phyloP scores from a whole-genome alignment of 2,797 vertebrate genomes.

The Limosa lapponica region DNA sequence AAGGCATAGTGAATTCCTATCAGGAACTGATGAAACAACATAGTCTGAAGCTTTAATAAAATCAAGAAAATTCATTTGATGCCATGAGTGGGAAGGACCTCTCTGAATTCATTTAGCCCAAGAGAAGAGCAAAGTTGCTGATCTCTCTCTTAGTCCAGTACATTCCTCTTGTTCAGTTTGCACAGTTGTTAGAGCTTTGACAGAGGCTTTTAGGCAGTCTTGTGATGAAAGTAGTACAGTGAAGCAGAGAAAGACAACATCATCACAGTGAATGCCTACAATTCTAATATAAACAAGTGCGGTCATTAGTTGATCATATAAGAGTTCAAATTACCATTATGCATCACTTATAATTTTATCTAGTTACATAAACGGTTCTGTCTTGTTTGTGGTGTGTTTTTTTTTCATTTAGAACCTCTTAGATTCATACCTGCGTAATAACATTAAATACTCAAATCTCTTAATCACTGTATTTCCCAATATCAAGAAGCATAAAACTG shows the following conservation, averaged over 20 bases:
- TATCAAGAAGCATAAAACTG: neutral
- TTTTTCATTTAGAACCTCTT: neutral
- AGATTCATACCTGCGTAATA: neutral
- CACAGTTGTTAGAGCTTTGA: neutral
- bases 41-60: neutral
- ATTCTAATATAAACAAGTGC: neutral
- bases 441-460: neutral
- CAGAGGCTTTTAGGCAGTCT: neutral
- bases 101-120: neutral
- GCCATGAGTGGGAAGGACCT: neutral
- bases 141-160: neutral
- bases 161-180: neutral
- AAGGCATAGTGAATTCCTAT: neutral
- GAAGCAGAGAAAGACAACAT: neutral
- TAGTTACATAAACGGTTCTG: neutral
- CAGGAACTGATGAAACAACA: neutral
- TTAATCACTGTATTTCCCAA: neutral
- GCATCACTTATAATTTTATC: neutral
- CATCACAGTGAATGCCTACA: neutral
- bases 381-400: accelerated
- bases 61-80: neutral
- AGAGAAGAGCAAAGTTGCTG: neutral
- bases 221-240: neutral
- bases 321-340: neutral
- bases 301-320: neutral